phyloP scores from a whole-genome alignment of 2,113 vertebrate species.

The Hirundichthys speculiger region DNA sequence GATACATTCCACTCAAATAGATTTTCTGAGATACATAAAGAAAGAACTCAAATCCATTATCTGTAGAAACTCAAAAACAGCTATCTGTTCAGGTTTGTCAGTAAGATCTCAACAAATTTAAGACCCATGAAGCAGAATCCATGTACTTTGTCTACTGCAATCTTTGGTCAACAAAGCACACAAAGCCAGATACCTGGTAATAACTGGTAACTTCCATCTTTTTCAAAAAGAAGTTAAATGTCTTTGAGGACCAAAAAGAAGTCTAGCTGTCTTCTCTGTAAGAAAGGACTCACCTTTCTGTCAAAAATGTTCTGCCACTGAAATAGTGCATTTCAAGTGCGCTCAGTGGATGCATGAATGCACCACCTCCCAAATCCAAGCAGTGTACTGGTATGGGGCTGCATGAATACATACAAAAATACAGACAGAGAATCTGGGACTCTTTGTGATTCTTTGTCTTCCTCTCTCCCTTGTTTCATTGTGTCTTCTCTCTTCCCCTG shows the following conservation, averaged over 20 bases:
- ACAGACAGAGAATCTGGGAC: slow-evolving; percentile 32
- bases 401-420: slow-evolving; percentile 24
- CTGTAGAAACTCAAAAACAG: no score
- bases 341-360: slow-evolving; percentile 13
- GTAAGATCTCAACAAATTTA: no score
- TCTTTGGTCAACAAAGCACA: no score
- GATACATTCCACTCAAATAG: no score
- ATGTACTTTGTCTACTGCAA: no score
- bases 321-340: slow-evolving; percentile 17
- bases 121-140: no score
- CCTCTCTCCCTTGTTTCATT: slow-evolving; percentile 36
- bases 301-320: slow-evolving; percentile 41
- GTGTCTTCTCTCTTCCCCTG: slow-evolving; percentile 26
- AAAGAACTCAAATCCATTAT: no score
- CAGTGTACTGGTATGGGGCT: slow-evolving; percentile 16
- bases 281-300: slow-evolving; percentile 29
- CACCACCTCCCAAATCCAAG: slow-evolving; percentile 25
- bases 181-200: no score
- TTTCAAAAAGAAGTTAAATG: background rate
- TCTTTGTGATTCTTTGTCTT: slow-evolving; percentile 46
- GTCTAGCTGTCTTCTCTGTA: background rate
- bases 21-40: no score
- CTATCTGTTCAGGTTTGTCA: no score
- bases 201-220: background rate
- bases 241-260: background rate